Percentiles rank a stretch among this genome's conserved stretches.
Conservation (phyloP, 2,888 invertebrate genomes). For the Heliconius ethilla region DNA sequence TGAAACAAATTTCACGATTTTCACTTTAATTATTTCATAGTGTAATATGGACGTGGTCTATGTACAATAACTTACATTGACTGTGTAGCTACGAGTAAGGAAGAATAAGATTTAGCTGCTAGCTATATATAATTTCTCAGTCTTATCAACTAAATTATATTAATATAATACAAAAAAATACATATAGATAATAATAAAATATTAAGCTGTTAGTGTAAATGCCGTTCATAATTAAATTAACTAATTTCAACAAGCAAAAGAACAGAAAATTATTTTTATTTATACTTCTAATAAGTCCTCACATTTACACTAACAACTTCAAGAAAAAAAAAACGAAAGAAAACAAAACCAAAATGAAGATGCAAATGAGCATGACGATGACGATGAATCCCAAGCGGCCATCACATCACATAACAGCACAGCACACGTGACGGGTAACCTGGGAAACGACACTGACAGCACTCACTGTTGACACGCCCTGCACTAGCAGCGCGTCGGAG, state of each 20-base stretch:
- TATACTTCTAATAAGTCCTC: too few species aligned
- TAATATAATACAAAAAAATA: not conserved
- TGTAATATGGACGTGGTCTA: too few species aligned
- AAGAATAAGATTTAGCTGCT: not conserved
- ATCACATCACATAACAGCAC: conserved; percentile 45
- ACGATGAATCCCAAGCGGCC: conserved; percentile 43
- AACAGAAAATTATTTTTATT: not conserved
- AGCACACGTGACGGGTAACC: conserved; percentile 46
- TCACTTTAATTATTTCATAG: too few species aligned
- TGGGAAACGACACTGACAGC: conserved; percentile 75
- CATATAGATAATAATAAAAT: not conserved
- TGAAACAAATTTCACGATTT: not conserved
- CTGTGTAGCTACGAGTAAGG: not conserved
- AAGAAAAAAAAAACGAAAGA: not conserved
- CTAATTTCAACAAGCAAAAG: not conserved
- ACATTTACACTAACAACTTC: not conserved
- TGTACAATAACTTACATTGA: not conserved
- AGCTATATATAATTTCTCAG: not conserved
- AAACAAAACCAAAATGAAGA: conserved; percentile 19
- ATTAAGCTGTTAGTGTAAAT: not conserved
- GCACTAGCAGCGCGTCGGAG: conserved; percentile 81
- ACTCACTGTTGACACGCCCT: conserved; percentile 83
- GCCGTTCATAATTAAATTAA: not conserved
- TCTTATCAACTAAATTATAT: not conserved
- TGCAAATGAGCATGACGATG: conserved; percentile 25